phyloP scores from a whole-genome alignment of 30 jellyfish, hydroid and myxozoan species.

The Cassiopea andromeda region DNA sequence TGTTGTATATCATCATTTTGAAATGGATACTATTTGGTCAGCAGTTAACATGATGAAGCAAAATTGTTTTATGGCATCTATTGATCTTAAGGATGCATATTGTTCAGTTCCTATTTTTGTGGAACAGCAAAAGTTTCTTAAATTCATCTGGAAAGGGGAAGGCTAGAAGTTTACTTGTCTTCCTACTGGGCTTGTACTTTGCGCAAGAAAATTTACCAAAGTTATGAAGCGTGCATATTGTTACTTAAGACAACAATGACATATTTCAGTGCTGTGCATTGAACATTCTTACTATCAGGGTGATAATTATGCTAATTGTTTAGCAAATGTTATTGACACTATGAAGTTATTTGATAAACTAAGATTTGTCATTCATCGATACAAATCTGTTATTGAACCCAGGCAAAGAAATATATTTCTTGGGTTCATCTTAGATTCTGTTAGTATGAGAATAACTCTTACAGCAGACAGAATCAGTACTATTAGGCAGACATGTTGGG shows the following conservation, averaged over 20 bases:
- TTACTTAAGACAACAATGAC: slow-evolving; percentile 15
- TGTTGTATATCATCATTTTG: slow-evolving; percentile 30
- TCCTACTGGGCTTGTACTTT: background rate
- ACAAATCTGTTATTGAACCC: slow-evolving; percentile 46
- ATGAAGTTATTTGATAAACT: background rate
- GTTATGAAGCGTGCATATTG: slow-evolving; percentile 15
- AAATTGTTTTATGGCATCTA: slow-evolving; percentile 10
- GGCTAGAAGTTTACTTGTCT: background rate
- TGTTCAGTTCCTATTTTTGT: background rate
- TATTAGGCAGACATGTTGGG: background rate
- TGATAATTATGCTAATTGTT: slow-evolving; percentile 13
- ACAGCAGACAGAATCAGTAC: too few relatives aligned
- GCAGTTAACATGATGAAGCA: slow-evolving; percentile 7
- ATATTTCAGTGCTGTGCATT: slow-evolving; percentile 9
- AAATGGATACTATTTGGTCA: slow-evolving; percentile 13
- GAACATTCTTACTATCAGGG: slow-evolving; percentile 24
- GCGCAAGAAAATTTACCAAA: slow-evolving; percentile 6
- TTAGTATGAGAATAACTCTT: too few relatives aligned
- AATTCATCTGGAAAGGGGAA: background rate
- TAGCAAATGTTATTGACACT: slow-evolving; percentile 10
- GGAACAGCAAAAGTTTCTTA: background rate
- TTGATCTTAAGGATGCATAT: slow-evolving; percentile 18
- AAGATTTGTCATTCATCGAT: slow-evolving; percentile 59
- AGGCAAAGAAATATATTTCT: slow-evolving; percentile 13
- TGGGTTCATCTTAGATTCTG: too few relatives aligned